phyloP scores from a whole-genome alignment of 2,797 vertebrate species.

The Anableps anableps region DNA sequence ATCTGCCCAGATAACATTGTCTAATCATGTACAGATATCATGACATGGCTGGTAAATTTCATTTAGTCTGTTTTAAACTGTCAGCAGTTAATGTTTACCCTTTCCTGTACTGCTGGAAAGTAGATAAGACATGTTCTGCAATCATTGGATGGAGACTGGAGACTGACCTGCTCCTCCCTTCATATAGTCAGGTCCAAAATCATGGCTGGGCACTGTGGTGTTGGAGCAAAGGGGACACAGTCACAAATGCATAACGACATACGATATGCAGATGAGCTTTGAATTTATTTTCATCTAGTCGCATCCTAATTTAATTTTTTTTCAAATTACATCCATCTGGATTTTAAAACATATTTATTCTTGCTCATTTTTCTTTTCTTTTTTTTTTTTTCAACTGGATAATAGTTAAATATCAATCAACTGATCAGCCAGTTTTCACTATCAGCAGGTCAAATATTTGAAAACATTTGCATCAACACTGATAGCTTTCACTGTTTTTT shows the following conservation, averaged over 20 bases:
- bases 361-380: neutral
- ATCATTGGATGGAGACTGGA: conserved; percentile 19
- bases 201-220: conserved; percentile 10
- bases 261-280: neutral
- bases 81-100: conserved; percentile 17
- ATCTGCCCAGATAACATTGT: conserved; percentile 50
- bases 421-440: neutral
- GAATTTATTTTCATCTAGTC: neutral
- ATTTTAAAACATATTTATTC: neutral
- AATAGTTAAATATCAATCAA: neutral
- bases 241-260: conserved; percentile 22
- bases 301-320: conserved; percentile 21
- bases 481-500: neutral
- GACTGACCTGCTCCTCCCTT: conserved; percentile 29
- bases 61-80: conserved; percentile 17
- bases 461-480: neutral
- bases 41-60: conserved; percentile 14
- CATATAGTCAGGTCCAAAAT: conserved; percentile 15
- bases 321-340: too few species aligned
- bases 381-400: neutral
- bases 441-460: neutral
- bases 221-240: conserved; percentile 16
- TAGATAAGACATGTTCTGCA: conserved; percentile 15
- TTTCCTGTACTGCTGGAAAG: conserved; percentile 19
- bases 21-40: neutral